Conservation (phyloP, 2,888 invertebrate genomes). For the Orthosia cruda region DNA sequence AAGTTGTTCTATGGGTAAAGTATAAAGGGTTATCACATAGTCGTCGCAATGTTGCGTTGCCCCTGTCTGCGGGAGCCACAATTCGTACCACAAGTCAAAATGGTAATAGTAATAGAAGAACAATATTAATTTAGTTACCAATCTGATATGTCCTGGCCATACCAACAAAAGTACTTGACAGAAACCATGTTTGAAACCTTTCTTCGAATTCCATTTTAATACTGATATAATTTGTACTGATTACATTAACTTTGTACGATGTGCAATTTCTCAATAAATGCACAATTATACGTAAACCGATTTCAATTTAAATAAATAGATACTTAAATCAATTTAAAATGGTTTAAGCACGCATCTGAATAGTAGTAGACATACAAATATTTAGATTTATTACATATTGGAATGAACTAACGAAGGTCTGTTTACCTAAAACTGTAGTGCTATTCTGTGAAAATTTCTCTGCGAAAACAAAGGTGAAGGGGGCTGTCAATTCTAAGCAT, state of each 20-base stretch:
- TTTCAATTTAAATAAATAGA: neutral
- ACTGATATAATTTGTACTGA: conserved; percentile 68
- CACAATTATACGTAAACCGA: conserved; percentile 43
- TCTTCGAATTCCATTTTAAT: conserved; percentile 43
- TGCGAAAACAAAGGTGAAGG: neutral
- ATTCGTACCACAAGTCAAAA: conserved; percentile 30
- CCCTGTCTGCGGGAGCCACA: neutral
- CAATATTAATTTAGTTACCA: conserved; percentile 51
- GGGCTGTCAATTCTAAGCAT: neutral
- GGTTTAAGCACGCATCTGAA: conserved; percentile 3
- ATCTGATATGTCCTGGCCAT: conserved; percentile 69
- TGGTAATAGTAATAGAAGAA: conserved; percentile 49
- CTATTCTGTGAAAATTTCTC: neutral
- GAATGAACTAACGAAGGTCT: neutral
- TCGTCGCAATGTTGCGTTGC: neutral
- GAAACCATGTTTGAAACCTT: conserved; percentile 16
- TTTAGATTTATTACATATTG: conserved; percentile 5
- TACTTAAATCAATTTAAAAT: neutral
- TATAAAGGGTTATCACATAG: neutral
- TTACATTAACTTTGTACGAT: conserved; percentile 57
- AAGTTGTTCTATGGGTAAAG: neutral
- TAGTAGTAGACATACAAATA: conserved; percentile 9
- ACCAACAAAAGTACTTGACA: conserved; percentile 16
- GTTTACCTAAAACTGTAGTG: too few species aligned
- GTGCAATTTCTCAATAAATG: conserved; percentile 28